Percentiles rank a stretch among this genome's conserved stretches.
These are phyloP conservation scores for Microcaecilia unicolor DNA, from an alignment of 2,797 vertebrate genomes.

Conservation along the genomic window DNA sequence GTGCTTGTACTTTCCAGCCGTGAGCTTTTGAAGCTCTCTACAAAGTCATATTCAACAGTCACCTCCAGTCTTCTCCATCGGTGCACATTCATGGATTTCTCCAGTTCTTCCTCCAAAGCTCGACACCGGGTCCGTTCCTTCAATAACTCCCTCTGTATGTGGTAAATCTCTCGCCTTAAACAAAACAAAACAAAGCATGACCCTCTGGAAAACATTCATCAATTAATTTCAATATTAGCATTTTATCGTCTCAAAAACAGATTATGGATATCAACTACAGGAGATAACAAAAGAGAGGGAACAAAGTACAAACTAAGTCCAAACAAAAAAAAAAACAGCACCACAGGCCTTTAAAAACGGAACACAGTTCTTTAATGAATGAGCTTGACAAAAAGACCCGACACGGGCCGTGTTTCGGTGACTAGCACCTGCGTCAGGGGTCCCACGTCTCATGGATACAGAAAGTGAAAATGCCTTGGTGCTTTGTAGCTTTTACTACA, in stretches of 20 bases:
- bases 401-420: too few relatives aligned
- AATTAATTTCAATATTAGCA: neutral
- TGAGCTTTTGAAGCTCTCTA: too few relatives aligned
- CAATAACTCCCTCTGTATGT: conserved; percentile 73
- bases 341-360: too few relatives aligned
- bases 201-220: neutral
- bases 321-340: too few relatives aligned
- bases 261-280: neutral
- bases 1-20: conserved; percentile 6
- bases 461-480: too few relatives aligned
- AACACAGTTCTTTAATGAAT: too few relatives aligned
- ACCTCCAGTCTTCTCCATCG: conserved; percentile 91
- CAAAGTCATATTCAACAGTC: conserved; percentile 9
- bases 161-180: conserved; percentile 70
- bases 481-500: too few relatives aligned
- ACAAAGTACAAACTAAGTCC: too few relatives aligned
- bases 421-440: too few relatives aligned
- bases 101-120: conserved; percentile 77
- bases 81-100: conserved; percentile 85
- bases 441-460: too few relatives aligned
- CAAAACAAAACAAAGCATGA: conserved; percentile 10
- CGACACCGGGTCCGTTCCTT: conserved; percentile 73
- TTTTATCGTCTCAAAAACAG: neutral
- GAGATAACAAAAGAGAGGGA: too few relatives aligned
- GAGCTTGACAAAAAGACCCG: too few relatives aligned